Base-by-base conservation (phyloP, 2,113 vertebrate species). In the Paratilapia polleni region DNA sequence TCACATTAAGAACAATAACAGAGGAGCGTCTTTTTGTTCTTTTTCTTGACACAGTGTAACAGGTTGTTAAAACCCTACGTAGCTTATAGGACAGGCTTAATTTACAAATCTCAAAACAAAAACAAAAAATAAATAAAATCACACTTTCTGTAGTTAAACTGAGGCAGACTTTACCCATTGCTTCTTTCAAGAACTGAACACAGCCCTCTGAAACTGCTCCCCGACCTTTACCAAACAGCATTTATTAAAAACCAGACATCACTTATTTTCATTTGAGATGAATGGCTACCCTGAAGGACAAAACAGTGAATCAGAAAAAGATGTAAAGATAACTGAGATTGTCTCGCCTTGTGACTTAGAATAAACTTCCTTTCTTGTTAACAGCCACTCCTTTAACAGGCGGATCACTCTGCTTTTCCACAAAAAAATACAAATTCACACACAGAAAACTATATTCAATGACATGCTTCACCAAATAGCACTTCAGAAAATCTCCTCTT, bases 1-100 rank as follows among this genome's bases (percentile, higher is more conserved):
- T 86, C 80, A 92, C 90, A 90, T 86, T 86, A 75, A 88, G 38
- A 91, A 87, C 63, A 80, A 81, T 5, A 81, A 86, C 84, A 84
- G 60, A 85, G 78, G 78, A 89, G 76, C 59, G 57, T 85, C 47
- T 83, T 82, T 83, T 85, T 87, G 87, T 90, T 89, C 26, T 88
- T 91, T 84, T 87, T 83, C 77, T 85, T 75, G 80, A 93, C 93
- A 92, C 93, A 91, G 93, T 94, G 88, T 80, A 83, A 81, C 20
- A 91, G 93, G 92, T 79, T 83, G 66, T 38, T 82, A 54, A 88
- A 84, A 89, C 91, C 82, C 81, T 87, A 86, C 76, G 49, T 88
- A 88, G 90, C 91, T 92, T 88, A 86, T 79, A 79, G 74, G 74
- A 90, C 63, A 82, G 86, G 52, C 84, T 88, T 80, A 90, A 87